Base-by-base conservation (phyloP, 2,113 vertebrate species). In the Stercorarius parasiticus region DNA sequence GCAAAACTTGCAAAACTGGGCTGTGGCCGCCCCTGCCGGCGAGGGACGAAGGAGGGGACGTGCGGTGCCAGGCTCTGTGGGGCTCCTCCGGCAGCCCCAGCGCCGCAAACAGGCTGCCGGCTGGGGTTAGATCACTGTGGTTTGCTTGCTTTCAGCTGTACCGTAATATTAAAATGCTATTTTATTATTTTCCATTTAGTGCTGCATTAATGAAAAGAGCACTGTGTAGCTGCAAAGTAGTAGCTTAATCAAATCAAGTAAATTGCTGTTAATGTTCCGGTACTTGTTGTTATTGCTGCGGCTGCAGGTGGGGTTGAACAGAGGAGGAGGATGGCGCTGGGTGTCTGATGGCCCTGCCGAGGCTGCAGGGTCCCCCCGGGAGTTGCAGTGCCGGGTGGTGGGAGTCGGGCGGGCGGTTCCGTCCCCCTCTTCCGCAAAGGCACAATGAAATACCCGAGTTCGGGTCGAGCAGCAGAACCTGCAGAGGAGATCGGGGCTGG, bases 161-260 rank as follows among this genome's bases (percentile, higher is more conserved):
- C 61, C 5, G 3, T 34, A 47, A 47, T 64, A 74, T 79, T 73
- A 86, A 73, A 90, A 69, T 47, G 52, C 62, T 97, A 59, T 91
- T 97, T 97, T 90, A 95, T 73, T 81, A 72, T 96, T 97, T 98
- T 89, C 95, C 94, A 73, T 98, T 96, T 97, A 96, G 94, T 50
- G 72, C 94, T 78, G 86, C 90, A 49, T 95, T 97, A 97, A 97
- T 97, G 97, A 97, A 97, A 97, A 93, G 97, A 70, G 92, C 70
- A 30, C 89, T 69, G 5, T 64, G 84, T 92, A 61, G 91, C 74
- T 56, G 96, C 93, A 82, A 43, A 92, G 88, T 82, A 62, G 95
- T 36, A 93, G 94, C 97, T 97, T 97, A 96, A 96, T 97, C 94
- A 94, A 92, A 97, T 95, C 88, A 93, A 93, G 86, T 79, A 95